Evolutionary conservation across 2,888 invertebrate genomes (phyloP).

Genomic region (Amblyteles armatorius): DNA sequence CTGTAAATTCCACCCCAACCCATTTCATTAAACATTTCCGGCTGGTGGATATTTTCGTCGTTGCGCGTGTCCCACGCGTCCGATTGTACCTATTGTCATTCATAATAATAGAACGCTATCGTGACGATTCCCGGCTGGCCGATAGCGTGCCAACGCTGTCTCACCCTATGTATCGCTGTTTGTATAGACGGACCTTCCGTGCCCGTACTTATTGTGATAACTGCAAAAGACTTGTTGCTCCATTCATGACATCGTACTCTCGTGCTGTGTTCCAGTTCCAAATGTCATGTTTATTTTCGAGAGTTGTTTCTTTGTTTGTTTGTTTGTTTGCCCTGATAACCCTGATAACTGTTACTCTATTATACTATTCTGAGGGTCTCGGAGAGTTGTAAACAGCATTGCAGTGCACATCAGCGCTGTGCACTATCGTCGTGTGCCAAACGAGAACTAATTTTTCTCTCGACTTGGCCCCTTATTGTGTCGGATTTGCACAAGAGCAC

Average conservation of each 20-base stretch:
- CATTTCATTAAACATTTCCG: neutral
- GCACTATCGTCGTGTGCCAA: no score
- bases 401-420: no score
- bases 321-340: no score
- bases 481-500: no score
- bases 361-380: no score
- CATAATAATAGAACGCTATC: conserved; percentile 2
- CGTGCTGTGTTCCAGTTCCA: neutral
- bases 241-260: conserved; percentile 18
- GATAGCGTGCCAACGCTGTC: conserved; percentile 43
- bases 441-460: no score
- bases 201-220: conserved; percentile 30
- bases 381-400: no score
- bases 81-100: neutral
- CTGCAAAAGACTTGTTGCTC: conserved; percentile 53
- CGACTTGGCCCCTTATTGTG: no score
- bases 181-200: neutral
- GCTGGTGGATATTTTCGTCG: neutral
- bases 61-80: neutral
- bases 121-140: neutral
- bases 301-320: no score
- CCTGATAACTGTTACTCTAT: no score
- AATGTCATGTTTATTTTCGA: neutral
- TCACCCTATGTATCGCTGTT: conserved; percentile 8
- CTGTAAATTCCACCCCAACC: neutral